Conservation (phyloP, 1,140 invertebrate genomes). For the Uloborus diversus region DNA sequence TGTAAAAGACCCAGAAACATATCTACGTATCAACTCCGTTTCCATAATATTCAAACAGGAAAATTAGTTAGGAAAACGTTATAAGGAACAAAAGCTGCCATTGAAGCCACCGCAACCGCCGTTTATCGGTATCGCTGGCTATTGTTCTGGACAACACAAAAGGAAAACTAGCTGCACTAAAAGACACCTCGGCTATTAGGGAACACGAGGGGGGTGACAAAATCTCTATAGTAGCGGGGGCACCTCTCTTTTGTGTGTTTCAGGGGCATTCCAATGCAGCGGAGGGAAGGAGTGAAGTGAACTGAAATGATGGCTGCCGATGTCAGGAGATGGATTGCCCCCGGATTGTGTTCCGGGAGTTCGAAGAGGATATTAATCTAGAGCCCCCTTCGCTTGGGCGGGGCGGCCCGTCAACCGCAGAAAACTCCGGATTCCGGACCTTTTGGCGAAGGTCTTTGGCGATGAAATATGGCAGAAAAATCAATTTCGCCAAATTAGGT, state of each 20-base stretch:
- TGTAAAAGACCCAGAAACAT: too few relatives aligned
- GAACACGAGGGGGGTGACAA: constrained; percentile 15
- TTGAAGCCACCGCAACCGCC: neutral
- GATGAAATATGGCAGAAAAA: too few relatives aligned
- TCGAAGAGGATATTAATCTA: constrained; percentile 52
- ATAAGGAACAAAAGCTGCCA: too few relatives aligned
- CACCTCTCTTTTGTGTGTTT: neutral
- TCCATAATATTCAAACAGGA: too few relatives aligned
- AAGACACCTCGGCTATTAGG: constrained; percentile 14
- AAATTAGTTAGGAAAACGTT: too few relatives aligned
- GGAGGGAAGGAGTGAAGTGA: neutral
- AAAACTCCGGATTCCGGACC: neutral
- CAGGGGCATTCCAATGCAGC: constrained; percentile 31
- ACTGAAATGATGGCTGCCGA: constrained; percentile 37
- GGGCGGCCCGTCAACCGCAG: constrained; percentile 48
- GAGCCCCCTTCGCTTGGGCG: constrained; percentile 45
- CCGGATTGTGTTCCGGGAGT: constrained; percentile 45
- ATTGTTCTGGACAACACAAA: constrained; percentile 23
- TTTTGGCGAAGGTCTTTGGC: constrained; percentile 30
- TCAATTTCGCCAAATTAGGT: too few relatives aligned
- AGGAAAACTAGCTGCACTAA: constrained; percentile 32
- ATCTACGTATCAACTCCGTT: too few relatives aligned
- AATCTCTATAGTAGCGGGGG: neutral
- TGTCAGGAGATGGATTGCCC: constrained; percentile 51
- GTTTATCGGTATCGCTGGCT: neutral